Percentiles rank a stretch among this genome's conserved stretches.
These are phyloP conservation scores for Himantopus leucocephalus DNA, from an alignment of 2,113 vertebrate genomes.

Conservation along the genomic window DNA sequence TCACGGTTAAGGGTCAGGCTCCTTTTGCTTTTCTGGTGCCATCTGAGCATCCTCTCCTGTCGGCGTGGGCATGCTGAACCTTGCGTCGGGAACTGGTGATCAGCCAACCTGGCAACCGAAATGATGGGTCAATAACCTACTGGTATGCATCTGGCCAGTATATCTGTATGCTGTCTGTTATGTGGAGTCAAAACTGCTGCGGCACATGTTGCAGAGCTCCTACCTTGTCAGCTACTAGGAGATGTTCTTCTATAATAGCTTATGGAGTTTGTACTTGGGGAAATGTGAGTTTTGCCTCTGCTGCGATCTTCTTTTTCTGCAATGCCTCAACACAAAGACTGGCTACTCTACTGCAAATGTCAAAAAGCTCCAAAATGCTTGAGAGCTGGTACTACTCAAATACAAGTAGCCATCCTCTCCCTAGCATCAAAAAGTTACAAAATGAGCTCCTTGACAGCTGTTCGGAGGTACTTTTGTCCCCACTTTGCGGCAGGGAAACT, in stretches of 20 bases:
- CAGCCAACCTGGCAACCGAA: conserved; percentile 17
- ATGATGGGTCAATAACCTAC: background rate
- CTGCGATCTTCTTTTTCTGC: background rate
- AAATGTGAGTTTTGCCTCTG: background rate
- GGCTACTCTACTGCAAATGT: background rate
- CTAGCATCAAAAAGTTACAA: background rate
- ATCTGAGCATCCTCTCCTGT: background rate
- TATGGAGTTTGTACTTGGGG: background rate
- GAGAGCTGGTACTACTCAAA: background rate
- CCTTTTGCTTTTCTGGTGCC: background rate
- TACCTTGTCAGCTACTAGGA: background rate
- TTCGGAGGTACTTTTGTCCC: background rate
- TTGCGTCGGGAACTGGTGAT: background rate
- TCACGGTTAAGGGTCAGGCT: background rate
- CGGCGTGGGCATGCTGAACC: background rate
- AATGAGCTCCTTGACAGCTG: background rate
- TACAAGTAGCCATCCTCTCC: background rate
- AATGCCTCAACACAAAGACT: background rate
- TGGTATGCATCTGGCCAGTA: background rate
- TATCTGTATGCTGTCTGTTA: background rate
- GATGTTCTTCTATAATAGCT: background rate
- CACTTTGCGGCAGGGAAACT: background rate
- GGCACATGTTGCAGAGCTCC: background rate
- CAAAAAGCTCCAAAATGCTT: background rate
- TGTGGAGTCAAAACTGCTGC: background rate